Conservation (phyloP, 2,113 vertebrate species). For the Erpornis zantholeuca region DNA sequence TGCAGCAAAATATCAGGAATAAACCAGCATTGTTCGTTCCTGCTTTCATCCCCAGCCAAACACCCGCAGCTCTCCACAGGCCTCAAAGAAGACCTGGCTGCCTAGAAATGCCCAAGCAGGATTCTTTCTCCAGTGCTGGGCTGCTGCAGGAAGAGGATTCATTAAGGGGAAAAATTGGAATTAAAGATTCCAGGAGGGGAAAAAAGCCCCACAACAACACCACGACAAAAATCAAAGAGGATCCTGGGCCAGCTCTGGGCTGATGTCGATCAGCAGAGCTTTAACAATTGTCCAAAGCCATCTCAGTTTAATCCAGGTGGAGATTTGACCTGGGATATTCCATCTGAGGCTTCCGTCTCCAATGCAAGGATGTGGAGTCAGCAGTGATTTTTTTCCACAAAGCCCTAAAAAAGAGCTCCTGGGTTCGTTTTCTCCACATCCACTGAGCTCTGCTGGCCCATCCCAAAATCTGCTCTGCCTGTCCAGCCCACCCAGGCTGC, state of each 20-base stretch:
- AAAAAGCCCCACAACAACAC: background rate
- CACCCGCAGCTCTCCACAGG: slow-evolving; percentile 15
- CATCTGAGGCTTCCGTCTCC: background rate
- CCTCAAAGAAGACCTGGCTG: background rate
- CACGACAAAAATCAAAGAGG: background rate
- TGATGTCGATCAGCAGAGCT: background rate
- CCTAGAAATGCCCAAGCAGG: background rate
- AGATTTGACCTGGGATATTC: background rate
- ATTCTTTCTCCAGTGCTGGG: background rate
- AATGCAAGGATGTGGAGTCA: background rate
- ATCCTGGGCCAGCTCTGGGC: background rate
- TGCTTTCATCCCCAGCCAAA: slow-evolving; percentile 40
- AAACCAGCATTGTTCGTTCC: slow-evolving; percentile 21
- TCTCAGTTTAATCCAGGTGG: background rate
- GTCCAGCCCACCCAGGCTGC: background rate
- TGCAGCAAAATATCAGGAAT: slow-evolving; percentile 15
- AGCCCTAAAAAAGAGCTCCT: background rate
- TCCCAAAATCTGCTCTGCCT: background rate
- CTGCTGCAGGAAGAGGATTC: background rate
- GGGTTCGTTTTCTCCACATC: background rate
- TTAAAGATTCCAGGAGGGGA: background rate
- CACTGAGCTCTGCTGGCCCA: background rate
- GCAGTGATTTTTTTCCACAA: fast-evolving
- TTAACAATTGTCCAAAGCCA: background rate
- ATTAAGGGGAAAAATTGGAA: background rate